Conservation (phyloP, 2,888 invertebrate genomes). For the Oligia strigilis region DNA sequence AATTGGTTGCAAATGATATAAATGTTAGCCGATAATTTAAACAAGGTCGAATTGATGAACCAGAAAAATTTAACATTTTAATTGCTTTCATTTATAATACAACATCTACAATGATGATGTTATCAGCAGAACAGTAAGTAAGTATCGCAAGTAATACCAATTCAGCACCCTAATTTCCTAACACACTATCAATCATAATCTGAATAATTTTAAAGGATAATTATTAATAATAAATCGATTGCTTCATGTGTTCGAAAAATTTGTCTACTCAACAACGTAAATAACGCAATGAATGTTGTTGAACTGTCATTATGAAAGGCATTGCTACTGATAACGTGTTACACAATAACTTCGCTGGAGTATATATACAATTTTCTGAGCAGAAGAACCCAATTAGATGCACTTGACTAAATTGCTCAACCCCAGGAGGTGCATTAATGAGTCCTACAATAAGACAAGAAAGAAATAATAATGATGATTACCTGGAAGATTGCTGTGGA, state of each 20-base stretch:
- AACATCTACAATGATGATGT: neutral
- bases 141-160: neutral
- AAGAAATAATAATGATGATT: slow-evolving; percentile 37
- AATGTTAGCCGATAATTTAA: neutral
- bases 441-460: neutral
- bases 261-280: neutral
- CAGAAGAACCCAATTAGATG: neutral
- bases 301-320: neutral
- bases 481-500: slow-evolving; percentile 90
- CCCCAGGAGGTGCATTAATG: neutral
- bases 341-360: neutral
- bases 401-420: neutral
- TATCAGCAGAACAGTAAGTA: neutral
- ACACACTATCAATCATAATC: neutral
- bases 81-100: neutral
- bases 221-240: neutral
- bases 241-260: neutral
- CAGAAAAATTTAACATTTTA: neutral
- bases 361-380: neutral
- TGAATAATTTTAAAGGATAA: neutral
- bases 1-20: neutral
- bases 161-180: neutral
- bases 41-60: neutral
- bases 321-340: neutral
- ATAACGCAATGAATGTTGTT: neutral